Evolutionary conservation across 2,888 invertebrate species (phyloP), one percentile per base, ranked within the genome.

Genomic region (Hyppa rectilinea): DNA sequence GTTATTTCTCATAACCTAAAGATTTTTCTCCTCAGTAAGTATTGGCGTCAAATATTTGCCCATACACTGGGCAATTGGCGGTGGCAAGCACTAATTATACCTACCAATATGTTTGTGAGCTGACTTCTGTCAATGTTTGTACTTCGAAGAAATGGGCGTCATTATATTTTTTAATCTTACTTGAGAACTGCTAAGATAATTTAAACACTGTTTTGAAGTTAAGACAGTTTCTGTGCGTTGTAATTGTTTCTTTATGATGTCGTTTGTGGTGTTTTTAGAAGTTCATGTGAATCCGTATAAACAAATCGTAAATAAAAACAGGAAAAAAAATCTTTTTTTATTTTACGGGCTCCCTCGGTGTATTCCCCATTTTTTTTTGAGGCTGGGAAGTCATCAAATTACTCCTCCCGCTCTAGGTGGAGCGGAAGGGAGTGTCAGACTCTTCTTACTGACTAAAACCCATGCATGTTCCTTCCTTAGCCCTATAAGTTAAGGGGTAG

Each of bases 41-140:
- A 81, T 78, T 78, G 60, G 56, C 38, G 7, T 14, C 65, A 87
- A 88, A 89, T 86, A 89, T 87, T 87, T 82, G 68, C 64, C 71
- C 69, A 69, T 82, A 36, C 55, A 71, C 64, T 67, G 83, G 81
- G 75, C 85, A 87, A 87, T 89, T 88, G 80, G 79, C 84, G 60
- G 74, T 83, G 82, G 84, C 71, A 74, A 70, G 60, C 72, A 52
- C 43, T 71, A 68, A 81, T 80, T 71, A 64, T 82, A 40, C 80
- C 68, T 68, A 62, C 75, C 14, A 31, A 71, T 29, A 23, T 55
- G 29, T 78, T 82, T 67, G 64, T 43, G 38, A 50, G 31, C 23
- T 71, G 38, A 1, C 52, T 43, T 17, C 36, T 34, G 78, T 60
- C 60, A 77, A 79, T 79, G 77, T 77, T 77, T 17, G 17, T 9